phyloP scores from a whole-genome alignment of 2,888 invertebrate genomes.

The Yponomeuta cagnagella region DNA sequence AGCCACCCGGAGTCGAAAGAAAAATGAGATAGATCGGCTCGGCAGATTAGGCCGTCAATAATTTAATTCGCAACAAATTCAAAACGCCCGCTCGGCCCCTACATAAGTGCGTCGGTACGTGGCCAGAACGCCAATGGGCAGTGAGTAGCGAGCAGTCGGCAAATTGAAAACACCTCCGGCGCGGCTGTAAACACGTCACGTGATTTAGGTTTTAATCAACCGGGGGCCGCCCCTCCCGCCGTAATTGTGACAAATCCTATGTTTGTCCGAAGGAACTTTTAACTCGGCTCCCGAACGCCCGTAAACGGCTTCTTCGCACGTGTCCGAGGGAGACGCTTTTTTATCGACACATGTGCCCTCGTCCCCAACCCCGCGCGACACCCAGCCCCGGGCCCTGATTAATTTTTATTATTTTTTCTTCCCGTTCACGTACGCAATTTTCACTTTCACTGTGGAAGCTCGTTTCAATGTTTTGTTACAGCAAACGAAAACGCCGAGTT shows the following conservation, averaged over 20 bases:
- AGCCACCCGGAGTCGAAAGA: slow-evolving; percentile 25
- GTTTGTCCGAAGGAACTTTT: slow-evolving; percentile 75
- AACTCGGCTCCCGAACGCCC: slow-evolving; percentile 64
- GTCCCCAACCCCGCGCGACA: slow-evolving; percentile 31
- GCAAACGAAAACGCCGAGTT: slow-evolving; percentile 6
- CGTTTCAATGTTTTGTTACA: slow-evolving; percentile 17
- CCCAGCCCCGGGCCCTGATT: slow-evolving; percentile 50
- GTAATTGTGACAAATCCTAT: slow-evolving; percentile 77
- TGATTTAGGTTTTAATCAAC: slow-evolving; percentile 77
- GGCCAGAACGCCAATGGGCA: slow-evolving; percentile 70
- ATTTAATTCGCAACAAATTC: slow-evolving; percentile 74
- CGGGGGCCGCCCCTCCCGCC: slow-evolving; percentile 56
- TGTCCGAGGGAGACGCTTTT: slow-evolving; percentile 67
- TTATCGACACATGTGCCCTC: slow-evolving; percentile 73
- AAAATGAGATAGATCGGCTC: slow-evolving; percentile 39
- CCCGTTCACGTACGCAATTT: slow-evolving; percentile 75
- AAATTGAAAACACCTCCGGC: slow-evolving; percentile 76
- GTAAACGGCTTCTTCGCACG: slow-evolving; percentile 67
- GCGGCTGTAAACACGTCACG: slow-evolving; percentile 75
- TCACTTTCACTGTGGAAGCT: slow-evolving; percentile 46
- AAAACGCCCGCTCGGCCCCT: slow-evolving; percentile 61
- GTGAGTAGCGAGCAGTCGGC: slow-evolving; percentile 65
- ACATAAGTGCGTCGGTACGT: slow-evolving; percentile 69
- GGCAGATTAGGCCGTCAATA: slow-evolving; percentile 69
- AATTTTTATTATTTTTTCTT: slow-evolving; percentile 76